These are phyloP conservation scores for Pseudopleuronectes americanus DNA, from an alignment of 2,797 vertebrate species.

Conservation along the genomic window DNA sequence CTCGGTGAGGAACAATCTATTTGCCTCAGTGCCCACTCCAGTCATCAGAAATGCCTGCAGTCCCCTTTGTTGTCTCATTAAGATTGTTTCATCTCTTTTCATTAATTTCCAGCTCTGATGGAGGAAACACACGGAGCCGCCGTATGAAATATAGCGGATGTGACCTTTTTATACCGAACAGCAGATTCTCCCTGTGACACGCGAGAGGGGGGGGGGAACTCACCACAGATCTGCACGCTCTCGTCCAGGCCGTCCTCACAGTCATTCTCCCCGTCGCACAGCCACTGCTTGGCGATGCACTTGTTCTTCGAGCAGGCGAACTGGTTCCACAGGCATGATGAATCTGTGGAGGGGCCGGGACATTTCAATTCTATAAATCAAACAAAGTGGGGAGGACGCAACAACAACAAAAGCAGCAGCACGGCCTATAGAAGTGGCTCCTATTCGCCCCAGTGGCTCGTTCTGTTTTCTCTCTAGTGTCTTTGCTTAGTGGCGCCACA, in stretches of 20 bases:
- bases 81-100: conserved; percentile 41
- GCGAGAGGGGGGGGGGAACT: conserved; percentile 55
- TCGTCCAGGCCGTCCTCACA: conserved; percentile 95
- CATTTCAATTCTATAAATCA: conserved; percentile 61
- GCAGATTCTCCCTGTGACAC: conserved; percentile 28
- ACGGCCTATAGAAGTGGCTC: conserved; percentile 37
- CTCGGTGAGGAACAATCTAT: conserved; percentile 66
- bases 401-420: conserved; percentile 41
- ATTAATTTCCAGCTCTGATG: conserved; percentile 35
- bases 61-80: conserved; percentile 67
- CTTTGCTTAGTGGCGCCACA: conserved; percentile 31
- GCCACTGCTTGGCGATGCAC: conserved; percentile 97
- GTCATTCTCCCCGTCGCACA: conserved; percentile 96
- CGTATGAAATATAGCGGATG: neutral
- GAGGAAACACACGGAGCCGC: conserved; percentile 31
- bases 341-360: conserved; percentile 81
- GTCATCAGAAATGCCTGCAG: conserved; percentile 61
- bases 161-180: conserved; percentile 49
- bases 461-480: conserved; percentile 38
- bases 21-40: conserved; percentile 61
- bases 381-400: conserved; percentile 47
- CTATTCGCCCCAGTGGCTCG: conserved; percentile 41
- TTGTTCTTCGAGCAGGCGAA: conserved; percentile 98
- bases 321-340: conserved; percentile 97
- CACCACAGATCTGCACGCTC: conserved; percentile 93